Conservation (phyloP, 2,113 vertebrate genomes). For the Pholis gunnellus region DNA sequence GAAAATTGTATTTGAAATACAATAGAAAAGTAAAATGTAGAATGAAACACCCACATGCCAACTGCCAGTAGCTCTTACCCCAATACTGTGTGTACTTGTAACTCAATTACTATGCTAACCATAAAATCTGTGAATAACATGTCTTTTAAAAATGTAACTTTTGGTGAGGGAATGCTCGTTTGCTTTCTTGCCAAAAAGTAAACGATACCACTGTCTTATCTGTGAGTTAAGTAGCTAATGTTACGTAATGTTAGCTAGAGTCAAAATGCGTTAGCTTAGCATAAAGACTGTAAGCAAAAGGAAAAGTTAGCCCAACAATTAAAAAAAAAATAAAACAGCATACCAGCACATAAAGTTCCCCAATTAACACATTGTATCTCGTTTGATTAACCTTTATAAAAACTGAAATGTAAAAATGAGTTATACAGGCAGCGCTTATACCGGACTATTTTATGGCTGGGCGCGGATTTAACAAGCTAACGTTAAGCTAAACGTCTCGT, state of each 20-base stretch:
- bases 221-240: not conserved
- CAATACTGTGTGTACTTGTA: not conserved
- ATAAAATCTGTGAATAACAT: not conserved
- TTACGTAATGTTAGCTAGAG: not conserved
- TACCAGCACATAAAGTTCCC: not conserved
- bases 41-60: not conserved
- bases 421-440: not conserved
- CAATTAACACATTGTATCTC: not conserved
- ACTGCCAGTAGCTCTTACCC: not conserved
- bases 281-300: not conserved
- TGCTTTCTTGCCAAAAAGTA: not conserved
- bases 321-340: not conserved
- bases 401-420: not conserved
- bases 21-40: not conserved
- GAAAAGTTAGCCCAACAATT: not conserved
- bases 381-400: not conserved
- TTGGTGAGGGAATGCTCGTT: not conserved
- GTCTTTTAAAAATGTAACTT: not conserved
- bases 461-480: not conserved
- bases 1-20: not conserved
- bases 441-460: not conserved
- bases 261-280: slow-evolving; percentile 2
- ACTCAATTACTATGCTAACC: not conserved
- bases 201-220: not conserved
- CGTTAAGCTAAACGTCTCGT: not conserved